Evolutionary conservation across 2,797 vertebrate genomes (phyloP).

Genomic region (Peromyscus nudipes): DNA sequence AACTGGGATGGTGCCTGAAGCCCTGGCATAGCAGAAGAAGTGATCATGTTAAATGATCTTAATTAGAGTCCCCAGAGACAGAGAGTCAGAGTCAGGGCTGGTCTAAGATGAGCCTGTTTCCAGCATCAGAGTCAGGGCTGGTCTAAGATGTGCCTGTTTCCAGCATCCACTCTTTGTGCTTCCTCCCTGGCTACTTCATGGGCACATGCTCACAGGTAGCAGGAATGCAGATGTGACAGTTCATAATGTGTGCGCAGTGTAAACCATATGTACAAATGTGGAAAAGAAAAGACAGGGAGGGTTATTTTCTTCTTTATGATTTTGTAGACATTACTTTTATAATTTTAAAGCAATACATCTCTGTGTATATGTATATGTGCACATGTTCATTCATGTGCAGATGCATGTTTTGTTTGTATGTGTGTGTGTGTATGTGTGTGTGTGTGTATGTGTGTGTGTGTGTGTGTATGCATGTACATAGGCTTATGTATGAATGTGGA

Average conservation of each 20-base stretch:
- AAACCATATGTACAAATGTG: neutral
- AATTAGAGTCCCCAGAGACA: neutral
- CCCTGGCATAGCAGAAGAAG: neutral
- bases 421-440: no score
- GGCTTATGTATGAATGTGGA: neutral
- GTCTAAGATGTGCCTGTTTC: no score
- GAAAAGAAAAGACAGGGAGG: neutral
- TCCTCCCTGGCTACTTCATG: neutral
- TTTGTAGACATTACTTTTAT: neutral
- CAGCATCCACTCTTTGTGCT: no score
- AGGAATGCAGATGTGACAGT: neutral
- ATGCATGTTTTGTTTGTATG: no score
- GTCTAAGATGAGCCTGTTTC: neutral
- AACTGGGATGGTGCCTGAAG: neutral
- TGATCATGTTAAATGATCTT: neutral
- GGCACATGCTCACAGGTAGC: neutral
- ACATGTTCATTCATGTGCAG: neutral
- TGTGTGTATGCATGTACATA: neutral
- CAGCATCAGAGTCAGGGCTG: no score
- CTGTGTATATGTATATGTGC: neutral
- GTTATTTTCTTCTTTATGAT: neutral
- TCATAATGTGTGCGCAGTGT: accelerated
- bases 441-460: no score
- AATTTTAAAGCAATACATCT: neutral
- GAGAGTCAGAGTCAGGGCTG: neutral